Evolutionary conservation across 2,797 vertebrate species (phyloP), one percentile per base, ranked within the genome.

Genomic region (Poeciliopsis presidionis): DNA sequence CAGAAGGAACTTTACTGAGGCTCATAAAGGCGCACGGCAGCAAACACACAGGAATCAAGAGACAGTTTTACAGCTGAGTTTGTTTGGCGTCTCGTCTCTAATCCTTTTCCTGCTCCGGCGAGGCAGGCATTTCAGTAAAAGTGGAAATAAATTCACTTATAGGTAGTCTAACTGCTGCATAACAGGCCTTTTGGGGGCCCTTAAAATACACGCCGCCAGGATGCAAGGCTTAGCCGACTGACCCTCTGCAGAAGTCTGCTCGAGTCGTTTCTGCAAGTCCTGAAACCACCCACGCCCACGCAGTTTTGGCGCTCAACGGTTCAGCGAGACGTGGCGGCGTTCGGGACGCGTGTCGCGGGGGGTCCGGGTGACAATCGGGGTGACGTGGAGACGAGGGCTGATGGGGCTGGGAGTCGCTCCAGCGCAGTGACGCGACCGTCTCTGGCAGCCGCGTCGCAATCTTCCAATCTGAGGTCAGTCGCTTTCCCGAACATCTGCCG

Each of bases 391-490:
- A 88, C 57, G 73, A 83, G 82, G 82, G 79, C 83, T 81, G 81
- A 88, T 59, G 57, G 76, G 81, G 76, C 77, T 28, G 70, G 82
- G 84, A 90, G 82, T 41, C 20, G 36, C 81, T 87, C 78, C 82
- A 81, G 70, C 4, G 30, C 43, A 22, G 90, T 94, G 90, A 93
- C 87, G 90, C 79, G 88, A 90, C 81, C 78, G 73, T 84, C 87
- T 78, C 91, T 94, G 92, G 91, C 92, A 89, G 47, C 73, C 12
- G 70, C 63, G 16, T 65, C 76, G 5, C 90, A 73, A 80, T 90
- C 89, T 81, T 87, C 82, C 80, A 87, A 84, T 90, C 87, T 93
- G 91, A 93, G 87, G 87, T 93, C 92, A 87, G 89, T 87, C 85
- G 30, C 88, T 88, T 92, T 87, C 82, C 82, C 84, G 90, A 91